Percentiles rank a stretch among this genome's conserved stretches.
Evolutionary conservation across 1,140 invertebrate genomes (phyloP).

Genomic region (Nomia melanderi): DNA sequence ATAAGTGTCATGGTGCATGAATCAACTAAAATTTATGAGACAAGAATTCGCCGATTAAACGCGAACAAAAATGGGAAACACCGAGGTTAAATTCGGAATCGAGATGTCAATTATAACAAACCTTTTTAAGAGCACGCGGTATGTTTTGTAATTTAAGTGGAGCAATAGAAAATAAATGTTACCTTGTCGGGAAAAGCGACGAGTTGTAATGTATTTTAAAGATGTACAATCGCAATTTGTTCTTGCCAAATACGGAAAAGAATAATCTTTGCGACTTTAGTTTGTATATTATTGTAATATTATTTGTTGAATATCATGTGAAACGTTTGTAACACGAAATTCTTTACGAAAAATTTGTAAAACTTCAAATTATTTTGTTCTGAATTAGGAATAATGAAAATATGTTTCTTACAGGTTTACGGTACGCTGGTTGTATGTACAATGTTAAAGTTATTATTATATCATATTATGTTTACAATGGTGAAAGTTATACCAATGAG

Average conservation of each 20-base stretch:
- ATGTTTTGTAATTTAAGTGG: neutral
- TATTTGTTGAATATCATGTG: neutral
- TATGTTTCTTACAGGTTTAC: slow-evolving; percentile 37
- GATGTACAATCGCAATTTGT: too few relatives aligned
- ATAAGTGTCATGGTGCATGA: neutral
- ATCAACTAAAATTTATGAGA: neutral
- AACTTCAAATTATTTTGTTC: neutral
- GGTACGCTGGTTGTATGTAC: slow-evolving; percentile 46
- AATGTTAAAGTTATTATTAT: slow-evolving; percentile 28
- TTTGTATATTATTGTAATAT: too few relatives aligned
- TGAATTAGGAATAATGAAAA: neutral
- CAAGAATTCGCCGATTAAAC: slow-evolving; percentile 6
- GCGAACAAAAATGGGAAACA: slow-evolving; percentile 14
- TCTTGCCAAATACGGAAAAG: too few relatives aligned
- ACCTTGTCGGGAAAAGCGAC: neutral
- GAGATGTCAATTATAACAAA: slow-evolving; percentile 24
- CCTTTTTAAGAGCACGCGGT: slow-evolving; percentile 10
- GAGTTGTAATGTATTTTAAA: neutral
- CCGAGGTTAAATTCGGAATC: slow-evolving; percentile 11
- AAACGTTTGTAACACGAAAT: neutral
- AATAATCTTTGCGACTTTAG: too few relatives aligned
- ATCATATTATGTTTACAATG: slow-evolving; percentile 51
- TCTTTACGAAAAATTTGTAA: neutral
- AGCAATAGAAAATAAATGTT: neutral
- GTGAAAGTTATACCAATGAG: slow-evolving; percentile 71